Evolutionary conservation across 2,797 vertebrate species (phyloP).

Genomic region (Neosilurus hyrtlii): DNA sequence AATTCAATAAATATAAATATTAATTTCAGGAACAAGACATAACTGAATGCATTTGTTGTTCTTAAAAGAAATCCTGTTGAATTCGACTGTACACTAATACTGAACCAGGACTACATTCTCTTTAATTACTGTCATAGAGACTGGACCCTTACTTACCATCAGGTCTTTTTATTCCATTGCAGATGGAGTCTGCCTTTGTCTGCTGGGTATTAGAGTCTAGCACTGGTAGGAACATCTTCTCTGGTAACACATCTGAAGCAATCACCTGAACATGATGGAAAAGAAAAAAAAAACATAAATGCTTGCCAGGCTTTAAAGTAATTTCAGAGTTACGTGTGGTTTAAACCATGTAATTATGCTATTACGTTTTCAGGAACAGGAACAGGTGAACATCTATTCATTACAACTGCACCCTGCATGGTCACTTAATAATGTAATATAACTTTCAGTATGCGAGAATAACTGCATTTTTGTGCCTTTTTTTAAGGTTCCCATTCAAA

Average conservation of each 20-base stretch:
- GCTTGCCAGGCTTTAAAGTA: constrained; percentile 32
- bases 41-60: background rate
- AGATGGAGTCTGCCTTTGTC: constrained; percentile 57
- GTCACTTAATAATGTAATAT: background rate
- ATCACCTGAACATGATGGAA: constrained; percentile 78
- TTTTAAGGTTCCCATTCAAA: too few species aligned
- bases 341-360: constrained; percentile 41
- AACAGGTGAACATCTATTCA: constrained; percentile 12
- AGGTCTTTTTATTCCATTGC: constrained; percentile 78
- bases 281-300: constrained; percentile 33
- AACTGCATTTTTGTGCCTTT: background rate
- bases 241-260: constrained; percentile 83
- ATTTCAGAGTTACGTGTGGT: constrained; percentile 40
- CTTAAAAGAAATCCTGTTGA: background rate
- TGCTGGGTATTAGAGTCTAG: constrained; percentile 59
- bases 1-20: background rate
- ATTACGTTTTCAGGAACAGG: constrained; percentile 11
- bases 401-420: constrained; percentile 8
- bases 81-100: background rate
- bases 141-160: constrained; percentile 77
- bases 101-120: background rate
- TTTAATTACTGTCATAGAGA: constrained; percentile 51
- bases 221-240: constrained; percentile 81
- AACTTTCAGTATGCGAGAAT: background rate
- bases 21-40: background rate